Base-by-base conservation (phyloP, 2,113 vertebrate genomes). In the Amblyopsis rosae region DNA sequence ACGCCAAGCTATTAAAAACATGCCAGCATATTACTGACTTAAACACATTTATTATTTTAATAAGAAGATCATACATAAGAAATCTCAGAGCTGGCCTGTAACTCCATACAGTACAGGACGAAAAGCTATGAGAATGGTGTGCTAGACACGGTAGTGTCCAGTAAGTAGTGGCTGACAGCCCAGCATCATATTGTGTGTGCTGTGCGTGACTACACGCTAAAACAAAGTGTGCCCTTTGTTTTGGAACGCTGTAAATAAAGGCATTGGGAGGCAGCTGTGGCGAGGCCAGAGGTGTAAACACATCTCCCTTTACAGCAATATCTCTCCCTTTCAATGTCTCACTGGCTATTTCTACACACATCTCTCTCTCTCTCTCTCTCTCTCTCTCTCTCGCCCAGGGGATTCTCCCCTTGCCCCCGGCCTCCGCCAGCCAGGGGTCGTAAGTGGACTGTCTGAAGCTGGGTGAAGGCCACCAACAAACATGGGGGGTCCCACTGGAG, bases 401-500 rank as follows among this genome's bases (percentile, higher is more conserved):
- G 26, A 26, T 26, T 26, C 26, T 26, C 26, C 26, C 26, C 26
- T 26, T 26, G 26, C 62, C 72, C 17, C 69, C 72, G 26, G 26
- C 62, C 45, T 77, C 73, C 62, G 75, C 62, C 69, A 72, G 65
- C 67, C 48, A 50, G 80, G 63, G 66, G 76, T 33, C 67, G 53
- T 71, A 66, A 61, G 82, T 72, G 66, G 81, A 81, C 73, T 62
- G 83, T 70, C 80, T 84, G 80, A 76, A 85, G 58, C 59, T 35
- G 47, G 35, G 35, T 67, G 69, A 48, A 49, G 10, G 11, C 47
- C 12, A 19, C 3, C 32, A 17, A 46, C 32, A 33, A 51, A 41
- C 47, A 57, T 56, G 67, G 76, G 26, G 77, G 67, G 73, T 73
- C 79, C 63, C 54, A 33, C 67, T 76, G 72, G 72, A 72, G 67